Base-by-base conservation (phyloP, 2,797 vertebrate genomes). In the Ispidina picta region DNA sequence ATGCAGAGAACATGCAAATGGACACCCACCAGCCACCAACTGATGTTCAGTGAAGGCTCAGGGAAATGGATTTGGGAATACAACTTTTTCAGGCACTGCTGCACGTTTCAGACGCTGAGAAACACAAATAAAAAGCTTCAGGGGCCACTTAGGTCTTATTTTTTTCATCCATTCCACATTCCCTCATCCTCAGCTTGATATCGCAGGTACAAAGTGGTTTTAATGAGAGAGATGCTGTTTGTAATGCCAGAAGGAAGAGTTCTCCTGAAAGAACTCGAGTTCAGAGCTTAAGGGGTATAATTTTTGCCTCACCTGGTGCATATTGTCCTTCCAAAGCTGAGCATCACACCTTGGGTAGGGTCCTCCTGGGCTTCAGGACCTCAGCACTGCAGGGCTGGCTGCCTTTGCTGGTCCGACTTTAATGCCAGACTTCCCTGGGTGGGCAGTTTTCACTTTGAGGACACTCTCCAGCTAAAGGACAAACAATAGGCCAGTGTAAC, bases 101-200 rank as follows among this genome's bases (percentile, higher is more conserved):
- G 19, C 44, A 28, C 21, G 18, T 55, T 87, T 66, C 62, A 71
- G 29, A 26, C 20, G 26, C 6, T 15, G 56, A 56, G 33, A 35
- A 78, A 62, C 62, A 15, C 28, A 62, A 51, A 60, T 2, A 1
- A 65, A 88, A 56, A 17, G 11, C 21, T 43, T 11, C 9, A 20
- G 43, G 43, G 63, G 21, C 44, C 37, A 48, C 16, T 31, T 31
- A 15, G 21, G 21, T 31, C 66, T 54, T 9, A 25, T 39, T 80
- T 63, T 49, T 54, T 52, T 18, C 19, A 51, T 26, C 18, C 5
- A 6, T 6, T 51, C 6, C 4, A 0, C 0, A 0, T 55, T 74
- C 39, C 48, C 21, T 6, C 28, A 41, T 18, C 43, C 44, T 89
- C 69, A 76, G 31, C 13, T 74, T 16, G 80, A 5, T 0, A 0